Percentiles rank a stretch among this genome's conserved stretches.
These are phyloP conservation scores for Scaptodrosophila lebanonensis DNA, from an alignment of 1,140 invertebrate species.

Conservation along the genomic window DNA sequence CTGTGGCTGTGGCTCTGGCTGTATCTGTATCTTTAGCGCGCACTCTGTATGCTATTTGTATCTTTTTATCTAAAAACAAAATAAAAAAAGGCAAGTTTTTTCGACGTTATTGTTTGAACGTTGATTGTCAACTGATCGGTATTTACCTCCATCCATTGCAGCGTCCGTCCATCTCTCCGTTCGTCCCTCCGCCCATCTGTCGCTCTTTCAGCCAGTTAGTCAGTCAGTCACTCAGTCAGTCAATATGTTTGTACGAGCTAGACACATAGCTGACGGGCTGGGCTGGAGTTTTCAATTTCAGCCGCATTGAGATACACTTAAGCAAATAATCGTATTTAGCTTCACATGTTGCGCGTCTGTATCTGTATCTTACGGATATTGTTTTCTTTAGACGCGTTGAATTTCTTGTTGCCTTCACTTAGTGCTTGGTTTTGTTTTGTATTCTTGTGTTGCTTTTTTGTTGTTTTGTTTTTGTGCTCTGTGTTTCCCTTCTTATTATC, in stretches of 20 bases:
- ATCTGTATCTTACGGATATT: slow-evolving; percentile 33
- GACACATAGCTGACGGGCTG: not conserved
- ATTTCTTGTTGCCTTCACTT: slow-evolving; percentile 49
- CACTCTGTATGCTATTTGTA: slow-evolving; percentile 46
- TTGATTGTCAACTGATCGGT: slow-evolving; percentile 70
- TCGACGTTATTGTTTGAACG: slow-evolving; percentile 62
- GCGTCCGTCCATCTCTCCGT: not conserved
- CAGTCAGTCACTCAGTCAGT: slow-evolving; percentile 2
- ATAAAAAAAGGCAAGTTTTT: slow-evolving; percentile 38
- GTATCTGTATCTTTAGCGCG: slow-evolving; percentile 20
- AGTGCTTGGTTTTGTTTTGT: slow-evolving; percentile 28
- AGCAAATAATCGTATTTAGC: slow-evolving; percentile 58
- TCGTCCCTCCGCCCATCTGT: not conserved
- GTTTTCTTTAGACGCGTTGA: slow-evolving; percentile 49
- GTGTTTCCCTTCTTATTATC: slow-evolving; percentile 49
- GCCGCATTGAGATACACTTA: slow-evolving; percentile 60
- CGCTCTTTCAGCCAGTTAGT: not conserved
- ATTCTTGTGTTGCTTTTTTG: slow-evolving; percentile 9
- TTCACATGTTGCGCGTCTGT: slow-evolving; percentile 38
- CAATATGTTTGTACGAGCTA: not conserved
- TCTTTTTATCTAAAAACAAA: slow-evolving; percentile 54
- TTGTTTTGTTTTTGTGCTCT: slow-evolving; percentile 20
- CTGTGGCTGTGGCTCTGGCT: too few relatives aligned
- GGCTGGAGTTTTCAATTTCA: slow-evolving; percentile 59
- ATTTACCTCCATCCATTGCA: slow-evolving; percentile 41